Evolutionary conservation across 2,888 invertebrate species (phyloP), one percentile per base, ranked within the genome.

Genomic region (Ochropleura plecta): DNA sequence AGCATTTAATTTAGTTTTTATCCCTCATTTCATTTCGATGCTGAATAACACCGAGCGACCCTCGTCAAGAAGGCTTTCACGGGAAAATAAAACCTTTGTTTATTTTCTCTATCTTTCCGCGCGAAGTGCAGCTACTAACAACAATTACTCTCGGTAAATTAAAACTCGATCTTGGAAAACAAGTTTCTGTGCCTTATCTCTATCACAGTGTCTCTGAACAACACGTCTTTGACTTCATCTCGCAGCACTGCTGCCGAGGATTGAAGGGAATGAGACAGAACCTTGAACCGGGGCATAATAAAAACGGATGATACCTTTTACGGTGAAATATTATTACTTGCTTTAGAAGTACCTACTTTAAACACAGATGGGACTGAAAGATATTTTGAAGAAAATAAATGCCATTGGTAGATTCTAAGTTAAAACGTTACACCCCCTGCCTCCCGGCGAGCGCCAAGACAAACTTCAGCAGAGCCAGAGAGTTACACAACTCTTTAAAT

Each of bases 1-100:
- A 94, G 93, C 94, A 94, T 94, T 94, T 94, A 94, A 94, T 94
- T 94, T 93, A 94, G 93, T 94, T 94, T 93, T 94, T 94, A 94
- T 94, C 93, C 93, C 92, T 92, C 93, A 93, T 94, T 94, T 93
- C 93, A 92, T 94, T 94, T 93, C 92, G 90, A 93, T 93, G 93
- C 92, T 91, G 93, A 93, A 92, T 92, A 93, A 92, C 91, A 91
- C 86, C 90, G 90, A 92, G 90, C 91, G 91, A 94, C 94, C 94
- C 94, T 94, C 93, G 93, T 94, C 94, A 94, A 91, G 90, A 90
- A 91, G 92, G 93, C 92, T 94, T 93, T 93, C 90, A 90, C 88
- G 90, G 90, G 90, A 91, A 93, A 93, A 93, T 93, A 94, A 92
- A 91, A 92, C 90, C 92, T 92, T 91, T 93, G 91, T 94, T 94